These are phyloP conservation scores for Pristionchus exspectatus DNA, from an alignment of 2,888 invertebrate species.

Conservation along the genomic window DNA sequence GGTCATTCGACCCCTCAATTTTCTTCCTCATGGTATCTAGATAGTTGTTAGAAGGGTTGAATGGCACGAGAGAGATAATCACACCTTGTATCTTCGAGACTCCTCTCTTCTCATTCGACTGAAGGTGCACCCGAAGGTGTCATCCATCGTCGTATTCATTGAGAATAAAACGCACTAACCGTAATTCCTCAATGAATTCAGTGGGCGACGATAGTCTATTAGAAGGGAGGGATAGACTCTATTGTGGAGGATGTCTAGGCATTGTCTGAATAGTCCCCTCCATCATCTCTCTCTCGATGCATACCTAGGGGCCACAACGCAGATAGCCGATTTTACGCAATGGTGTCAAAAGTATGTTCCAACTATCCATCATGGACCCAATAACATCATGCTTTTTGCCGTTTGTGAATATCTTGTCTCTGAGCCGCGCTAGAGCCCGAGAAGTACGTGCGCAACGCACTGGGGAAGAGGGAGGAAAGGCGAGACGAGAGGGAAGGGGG, in stretches of 20 bases:
- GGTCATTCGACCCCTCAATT: neutral
- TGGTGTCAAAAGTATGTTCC: too few species aligned
- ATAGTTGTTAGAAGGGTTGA: neutral
- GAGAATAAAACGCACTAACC: neutral
- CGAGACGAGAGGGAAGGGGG: too few species aligned
- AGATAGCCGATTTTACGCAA: too few species aligned
- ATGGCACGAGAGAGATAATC: neutral
- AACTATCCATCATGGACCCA: too few species aligned
- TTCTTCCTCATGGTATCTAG: neutral
- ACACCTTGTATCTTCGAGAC: neutral
- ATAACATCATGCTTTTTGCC: too few species aligned
- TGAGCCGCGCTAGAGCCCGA: too few species aligned
- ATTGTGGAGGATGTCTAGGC: neutral
- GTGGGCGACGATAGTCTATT: neutral
- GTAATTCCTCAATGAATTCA: neutral
- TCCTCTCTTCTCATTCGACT: neutral
- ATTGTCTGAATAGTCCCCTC: conserved; percentile 7
- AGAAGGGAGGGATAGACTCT: neutral
- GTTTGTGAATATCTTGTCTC: too few species aligned
- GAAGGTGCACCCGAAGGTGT: neutral
- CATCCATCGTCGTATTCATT: neutral
- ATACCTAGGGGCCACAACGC: too few species aligned
- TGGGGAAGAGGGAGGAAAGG: too few species aligned
- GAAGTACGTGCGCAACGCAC: too few species aligned
- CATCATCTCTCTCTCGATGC: conserved; percentile 22